Base-by-base conservation (phyloP, 2,888 invertebrate genomes). In the Epirrhoe alternata region DNA sequence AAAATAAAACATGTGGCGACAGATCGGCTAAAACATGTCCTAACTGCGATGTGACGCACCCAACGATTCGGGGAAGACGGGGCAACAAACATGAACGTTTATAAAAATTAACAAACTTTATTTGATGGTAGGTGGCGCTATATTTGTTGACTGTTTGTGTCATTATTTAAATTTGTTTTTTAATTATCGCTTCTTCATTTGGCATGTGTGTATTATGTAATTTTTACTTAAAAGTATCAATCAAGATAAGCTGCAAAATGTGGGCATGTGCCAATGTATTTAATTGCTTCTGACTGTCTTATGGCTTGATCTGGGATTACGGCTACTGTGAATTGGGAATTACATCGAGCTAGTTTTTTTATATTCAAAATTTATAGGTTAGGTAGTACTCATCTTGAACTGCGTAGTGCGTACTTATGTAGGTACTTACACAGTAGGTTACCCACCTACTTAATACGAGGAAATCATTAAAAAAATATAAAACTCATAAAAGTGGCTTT, bases 1-100 rank as follows among this genome's bases (percentile, higher is more conserved):
- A 71, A 62, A 69, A 74, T 69, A 68, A 68, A 74, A 75, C 77
- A 79, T 74, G 71, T 75, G 55, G 66, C 66, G 74, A 74, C 75
- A 72, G 64, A 63, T 66, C 67, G 59, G 74, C 71, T 64, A 73
- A 72, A 75, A 73, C 66, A 70, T 70, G 72, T 66, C 63, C 67
- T 61, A 78, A 72, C 71, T 69, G 66, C 73, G 61, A 68, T 65
- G 67, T 74, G 74, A 72, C 72, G 70, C 64, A 73, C 54, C 57
- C 71, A 68, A 75, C 63, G 60, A 70, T 76, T 73, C 73, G 69
- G 35, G 35, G 61, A 68, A 66, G 68, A 24, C 24, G 24, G 24
- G 24, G 65, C 73, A 72, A 72, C 66, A 71, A 50, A n/a, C 17
- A 64, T 51, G 7, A 33, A 60, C 50, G 31, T 38, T 38, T 53